Conservation (phyloP, 1,140 invertebrate genomes). For the Caenorhabditis brenneri region DNA sequence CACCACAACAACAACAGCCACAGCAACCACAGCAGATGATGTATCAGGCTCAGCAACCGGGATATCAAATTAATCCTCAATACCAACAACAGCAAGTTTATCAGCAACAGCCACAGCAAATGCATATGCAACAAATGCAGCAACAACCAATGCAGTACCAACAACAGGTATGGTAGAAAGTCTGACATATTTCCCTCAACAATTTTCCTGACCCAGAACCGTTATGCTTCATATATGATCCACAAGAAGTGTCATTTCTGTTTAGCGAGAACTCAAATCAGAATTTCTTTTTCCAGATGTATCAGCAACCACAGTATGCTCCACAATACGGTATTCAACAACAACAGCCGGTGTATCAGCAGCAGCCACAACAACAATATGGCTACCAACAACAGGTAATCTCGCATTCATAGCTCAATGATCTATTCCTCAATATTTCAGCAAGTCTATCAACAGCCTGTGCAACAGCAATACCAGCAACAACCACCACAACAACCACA, state of each 20-base stretch:
- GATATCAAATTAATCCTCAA: not conserved
- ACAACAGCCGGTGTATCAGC: not conserved
- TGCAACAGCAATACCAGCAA: not conserved
- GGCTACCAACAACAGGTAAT: not conserved
- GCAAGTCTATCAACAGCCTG: not conserved
- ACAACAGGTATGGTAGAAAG: not conserved
- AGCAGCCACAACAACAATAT: not conserved
- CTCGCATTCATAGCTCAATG: too few species aligned
- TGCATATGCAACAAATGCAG: too few species aligned
- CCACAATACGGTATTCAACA: slow-evolving; percentile 5
- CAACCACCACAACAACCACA: not conserved
- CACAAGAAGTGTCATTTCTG: too few species aligned
- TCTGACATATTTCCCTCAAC: too few species aligned
- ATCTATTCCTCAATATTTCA: not conserved
- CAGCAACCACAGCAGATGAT: not conserved
- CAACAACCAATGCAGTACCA: not conserved
- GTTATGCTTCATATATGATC: too few species aligned
- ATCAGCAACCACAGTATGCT: not conserved
- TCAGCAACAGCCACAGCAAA: not conserved
- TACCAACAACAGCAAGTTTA: not conserved
- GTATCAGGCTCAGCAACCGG: not conserved
- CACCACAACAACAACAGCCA: not conserved
- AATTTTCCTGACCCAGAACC: too few species aligned
- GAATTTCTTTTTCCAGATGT: not conserved
- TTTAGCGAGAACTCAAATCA: too few species aligned